A percentile compares a stretch with the other conserved stretches of the same genome.
Conservation (phyloP, 2,888 invertebrate genomes). For the Micoletzkya japonica region DNA sequence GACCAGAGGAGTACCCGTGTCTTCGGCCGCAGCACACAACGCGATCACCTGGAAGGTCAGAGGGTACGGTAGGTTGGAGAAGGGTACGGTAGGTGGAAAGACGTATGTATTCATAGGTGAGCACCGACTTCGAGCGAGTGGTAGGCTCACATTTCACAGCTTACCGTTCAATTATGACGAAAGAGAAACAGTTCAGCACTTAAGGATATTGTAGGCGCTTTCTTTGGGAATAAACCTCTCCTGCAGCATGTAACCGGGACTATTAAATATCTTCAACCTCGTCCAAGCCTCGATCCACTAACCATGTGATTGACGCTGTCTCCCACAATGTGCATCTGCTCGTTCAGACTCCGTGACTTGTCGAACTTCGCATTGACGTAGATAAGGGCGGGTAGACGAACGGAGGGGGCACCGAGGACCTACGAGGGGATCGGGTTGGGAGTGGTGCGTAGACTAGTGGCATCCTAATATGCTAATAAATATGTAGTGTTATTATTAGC, state of each 20-base stretch:
- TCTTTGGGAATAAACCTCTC: no score
- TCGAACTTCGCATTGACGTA: constrained; percentile 81
- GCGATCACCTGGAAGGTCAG: constrained; percentile 67
- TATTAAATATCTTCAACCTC: not conserved
- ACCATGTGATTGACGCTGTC: constrained; percentile 83
- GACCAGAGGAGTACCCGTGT: constrained; percentile 63
- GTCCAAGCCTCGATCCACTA: not conserved
- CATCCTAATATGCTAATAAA: no score
- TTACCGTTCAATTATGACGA: no score
- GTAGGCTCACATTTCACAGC: no score
- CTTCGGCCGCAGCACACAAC: constrained; percentile 79
- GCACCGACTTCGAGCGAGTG: no score
- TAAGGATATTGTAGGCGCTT: no score
- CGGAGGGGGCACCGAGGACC: constrained; percentile 79
- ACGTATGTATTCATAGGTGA: no score
- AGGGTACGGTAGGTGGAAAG: no score
- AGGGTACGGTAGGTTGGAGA: no score
- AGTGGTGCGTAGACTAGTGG: not conserved
- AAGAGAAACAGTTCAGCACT: no score
- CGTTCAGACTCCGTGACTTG: constrained; percentile 76
- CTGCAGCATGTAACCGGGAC: not conserved
- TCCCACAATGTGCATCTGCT: constrained; percentile 82
- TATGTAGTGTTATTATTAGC: no score
- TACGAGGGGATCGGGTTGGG: constrained; percentile 25
- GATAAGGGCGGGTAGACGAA: constrained; percentile 80